Evolutionary conservation across 2,113 vertebrate species (phyloP), one percentile per base, ranked within the genome.

Genomic region (Corydoras sp.): DNA sequence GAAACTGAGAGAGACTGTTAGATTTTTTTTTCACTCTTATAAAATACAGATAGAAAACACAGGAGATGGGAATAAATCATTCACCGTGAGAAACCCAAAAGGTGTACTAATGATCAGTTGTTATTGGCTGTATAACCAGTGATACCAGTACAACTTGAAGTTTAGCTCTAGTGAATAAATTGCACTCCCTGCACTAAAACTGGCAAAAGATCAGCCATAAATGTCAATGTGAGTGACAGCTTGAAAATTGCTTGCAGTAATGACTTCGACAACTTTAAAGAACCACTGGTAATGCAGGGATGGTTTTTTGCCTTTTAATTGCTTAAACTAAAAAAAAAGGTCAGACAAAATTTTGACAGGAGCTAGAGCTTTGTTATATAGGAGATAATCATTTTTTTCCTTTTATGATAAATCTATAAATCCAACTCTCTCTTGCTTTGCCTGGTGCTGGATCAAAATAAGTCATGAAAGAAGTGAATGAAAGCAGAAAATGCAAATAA

Each of bases 251-350:
- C 30, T 63, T 77, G 51, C 18, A 43, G 24, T 68, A 59, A 66
- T 59, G 65, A 58, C 53, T 71, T 65, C 54, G 53, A 61, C 35
- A 68, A 43, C 54, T 59, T 30, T 13, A 72, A 15, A 55, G 69
- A 67, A 24, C 50, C 58, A 15, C 32, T 51, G 35, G 30, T 69
- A 67, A 43, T 5, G 35, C 31, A 56, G 18, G 43, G 61, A 5
- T 11, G 14, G 58, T 50, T 66, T 32, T 69, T 75, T 72, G 58
- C 62, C 65, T 43, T 59, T 50, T 48, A 66, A 9, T 53, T n/a
- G 54, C 54, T 7, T 56, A 56, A 56, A 14, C 12, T 53, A 13
- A 56, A 15, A n/a, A 56, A 56, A 15, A n/a, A 4, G 4, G 3
- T 15, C 58, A 56, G 54, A 56, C n/a, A 7, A 1, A 56, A 15